Base-by-base conservation (phyloP, 2,888 invertebrate species). In the Pherbina coryleti region DNA sequence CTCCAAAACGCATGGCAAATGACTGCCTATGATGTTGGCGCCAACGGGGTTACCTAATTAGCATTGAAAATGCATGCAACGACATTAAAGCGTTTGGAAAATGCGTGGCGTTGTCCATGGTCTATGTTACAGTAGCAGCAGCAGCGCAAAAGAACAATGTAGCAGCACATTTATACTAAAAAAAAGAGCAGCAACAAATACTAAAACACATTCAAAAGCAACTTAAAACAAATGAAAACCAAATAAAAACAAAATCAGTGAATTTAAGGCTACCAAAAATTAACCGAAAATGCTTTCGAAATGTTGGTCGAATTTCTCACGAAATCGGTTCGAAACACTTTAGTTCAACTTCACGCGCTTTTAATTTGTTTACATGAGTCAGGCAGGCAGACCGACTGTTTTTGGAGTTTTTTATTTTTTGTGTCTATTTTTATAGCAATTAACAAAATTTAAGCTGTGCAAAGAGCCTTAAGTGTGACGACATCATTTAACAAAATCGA, bases 11-110 rank as follows among this genome's bases (percentile, higher is more conserved):
- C 72, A 72, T n/a, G n/a, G 64, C 64, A 31, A 31, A n/a, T 25
- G 31, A 28, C 19, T 62, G 72, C 62, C 74, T 73, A 44, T 67
- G 67, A 1, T 28, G 22, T 51, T 78, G 79, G 79, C 79, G 79
- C 79, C 79, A 76, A 22, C 19, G 60, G 28, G 76, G 71, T 72
- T 74, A 77, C 64, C 76, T 78, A 78, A 79, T 79, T 79, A 79
- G 79, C 79, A 79, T 79, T 78, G 78, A 70, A 70, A 78, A 69
- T 62, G 57, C 31, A 53, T 22, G 49, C 64, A 34, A 51, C 51
- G 17, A 25, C 53, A 67, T 5, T 22, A 22, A 44, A 37, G 22
- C 60, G 17, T 14, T 25, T 28, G 25, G 60, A 60, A 60, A 60
- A 60, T 60, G 60, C 60, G 60, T 55, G 7, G 5, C 62, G 1